Evolutionary conservation across 2,797 vertebrate species (phyloP).

Genomic region (Xenopus petersii): DNA sequence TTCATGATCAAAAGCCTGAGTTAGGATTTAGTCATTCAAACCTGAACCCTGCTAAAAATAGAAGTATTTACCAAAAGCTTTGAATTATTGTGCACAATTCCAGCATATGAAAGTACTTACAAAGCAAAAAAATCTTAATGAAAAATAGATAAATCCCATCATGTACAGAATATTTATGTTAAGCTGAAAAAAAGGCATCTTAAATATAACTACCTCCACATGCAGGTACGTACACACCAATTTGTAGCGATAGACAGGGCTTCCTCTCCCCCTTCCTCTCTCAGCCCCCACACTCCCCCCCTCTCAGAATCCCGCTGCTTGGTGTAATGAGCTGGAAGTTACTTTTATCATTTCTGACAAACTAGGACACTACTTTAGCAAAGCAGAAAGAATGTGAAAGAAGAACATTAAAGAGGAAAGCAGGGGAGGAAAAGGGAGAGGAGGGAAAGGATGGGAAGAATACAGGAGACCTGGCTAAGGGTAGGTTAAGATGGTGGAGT

Average conservation of each 20-base stretch:
- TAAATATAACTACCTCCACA: constrained; percentile 10
- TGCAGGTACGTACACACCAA: constrained; percentile 5
- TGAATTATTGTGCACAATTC: too few species aligned
- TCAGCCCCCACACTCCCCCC: background rate
- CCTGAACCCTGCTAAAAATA: too few species aligned
- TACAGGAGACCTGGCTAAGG: background rate
- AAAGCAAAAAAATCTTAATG: too few species aligned
- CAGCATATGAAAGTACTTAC: too few species aligned
- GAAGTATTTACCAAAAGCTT: too few species aligned
- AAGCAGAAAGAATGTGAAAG: constrained; percentile 45
- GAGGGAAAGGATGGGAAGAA: background rate
- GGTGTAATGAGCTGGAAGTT: constrained; percentile 49
- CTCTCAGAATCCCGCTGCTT: constrained; percentile 39
- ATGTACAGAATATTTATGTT: too few species aligned
- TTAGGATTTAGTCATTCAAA: too few species aligned
- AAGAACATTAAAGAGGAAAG: constrained; percentile 31
- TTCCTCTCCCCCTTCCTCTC: background rate
- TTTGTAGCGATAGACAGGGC: constrained; percentile 10
- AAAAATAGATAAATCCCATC: too few species aligned
- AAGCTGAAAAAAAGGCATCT: background rate
- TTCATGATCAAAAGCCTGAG: too few species aligned
- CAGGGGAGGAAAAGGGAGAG: background rate
- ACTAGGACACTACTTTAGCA: constrained; percentile 48
- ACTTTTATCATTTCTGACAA: constrained; percentile 49
- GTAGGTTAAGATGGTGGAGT: background rate